phyloP scores from a whole-genome alignment of 2,113 vertebrate genomes.

The Stegostoma tigrinum region DNA sequence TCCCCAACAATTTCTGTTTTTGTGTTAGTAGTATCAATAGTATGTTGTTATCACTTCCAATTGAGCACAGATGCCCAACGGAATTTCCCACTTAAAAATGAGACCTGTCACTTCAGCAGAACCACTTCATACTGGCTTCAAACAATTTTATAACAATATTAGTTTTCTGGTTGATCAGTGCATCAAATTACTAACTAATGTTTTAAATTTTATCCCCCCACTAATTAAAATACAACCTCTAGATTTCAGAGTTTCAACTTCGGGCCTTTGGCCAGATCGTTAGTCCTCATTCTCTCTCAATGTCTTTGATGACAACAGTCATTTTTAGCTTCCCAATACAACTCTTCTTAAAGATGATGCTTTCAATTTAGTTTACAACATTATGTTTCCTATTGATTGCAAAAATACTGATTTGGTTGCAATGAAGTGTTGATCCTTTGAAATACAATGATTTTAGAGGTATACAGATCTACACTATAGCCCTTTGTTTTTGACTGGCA shows the following conservation, averaged over 20 bases:
- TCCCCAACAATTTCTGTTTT: no score
- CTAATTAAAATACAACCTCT: background rate
- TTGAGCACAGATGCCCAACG: background rate
- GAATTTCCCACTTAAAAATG: background rate
- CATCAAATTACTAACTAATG: background rate
- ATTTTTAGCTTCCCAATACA: background rate
- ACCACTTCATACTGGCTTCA: background rate
- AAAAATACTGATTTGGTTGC: background rate
- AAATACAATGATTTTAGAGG: no score
- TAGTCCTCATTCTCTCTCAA: background rate
- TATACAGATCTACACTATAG: no score
- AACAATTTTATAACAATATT: background rate
- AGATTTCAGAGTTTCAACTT: background rate
- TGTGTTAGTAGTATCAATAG: background rate
- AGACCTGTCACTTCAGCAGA: background rate
- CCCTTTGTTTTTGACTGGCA: no score
- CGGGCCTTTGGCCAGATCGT: background rate
- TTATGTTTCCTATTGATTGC: background rate
- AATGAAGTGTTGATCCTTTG: background rate
- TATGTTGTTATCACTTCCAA: background rate
- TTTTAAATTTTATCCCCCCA: background rate
- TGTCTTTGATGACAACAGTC: background rate
- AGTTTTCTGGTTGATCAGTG: background rate
- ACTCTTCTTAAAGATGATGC: background rate
- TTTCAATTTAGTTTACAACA: background rate